Percentiles rank a stretch among this genome's conserved stretches.
Evolutionary conservation across 2,888 invertebrate genomes (phyloP).

Genomic region (Rapana venosa): DNA sequence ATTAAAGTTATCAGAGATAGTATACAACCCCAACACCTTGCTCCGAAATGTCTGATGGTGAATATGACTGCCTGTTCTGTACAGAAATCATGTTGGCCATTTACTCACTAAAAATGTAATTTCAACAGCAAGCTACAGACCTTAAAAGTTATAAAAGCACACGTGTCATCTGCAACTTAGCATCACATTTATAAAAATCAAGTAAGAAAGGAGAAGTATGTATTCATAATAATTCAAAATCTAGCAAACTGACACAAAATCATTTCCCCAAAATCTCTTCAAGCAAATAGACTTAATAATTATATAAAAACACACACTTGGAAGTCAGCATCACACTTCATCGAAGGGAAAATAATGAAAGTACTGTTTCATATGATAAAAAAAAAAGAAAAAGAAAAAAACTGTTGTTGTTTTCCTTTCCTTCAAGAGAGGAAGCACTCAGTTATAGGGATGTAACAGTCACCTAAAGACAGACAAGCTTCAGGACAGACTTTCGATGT

Average conservation of each 20-base stretch:
- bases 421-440: neutral
- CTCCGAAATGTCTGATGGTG: constrained; percentile 29
- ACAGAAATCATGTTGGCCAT: neutral
- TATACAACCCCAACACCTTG: constrained; percentile 46
- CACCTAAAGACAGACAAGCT: neutral
- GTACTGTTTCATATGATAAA: neutral
- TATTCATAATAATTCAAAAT: too few species aligned
- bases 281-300: too few species aligned
- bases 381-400: neutral
- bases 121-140: too few species aligned
- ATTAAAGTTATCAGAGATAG: constrained; percentile 45
- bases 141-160: too few species aligned
- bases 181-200: too few species aligned
- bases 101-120: too few species aligned
- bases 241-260: too few species aligned
- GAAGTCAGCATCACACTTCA: neutral
- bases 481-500: neutral
- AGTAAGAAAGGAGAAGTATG: too few species aligned
- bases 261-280: too few species aligned
- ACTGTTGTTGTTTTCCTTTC: neutral
- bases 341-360: neutral
- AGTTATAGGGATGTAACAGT: neutral
- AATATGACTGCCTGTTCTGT: neutral
- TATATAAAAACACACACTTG: neutral
- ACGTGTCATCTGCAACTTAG: too few species aligned